These are phyloP conservation scores for Scomberomorus guttatus DNA, from an alignment of 2,797 vertebrate species.

Conservation along the genomic window DNA sequence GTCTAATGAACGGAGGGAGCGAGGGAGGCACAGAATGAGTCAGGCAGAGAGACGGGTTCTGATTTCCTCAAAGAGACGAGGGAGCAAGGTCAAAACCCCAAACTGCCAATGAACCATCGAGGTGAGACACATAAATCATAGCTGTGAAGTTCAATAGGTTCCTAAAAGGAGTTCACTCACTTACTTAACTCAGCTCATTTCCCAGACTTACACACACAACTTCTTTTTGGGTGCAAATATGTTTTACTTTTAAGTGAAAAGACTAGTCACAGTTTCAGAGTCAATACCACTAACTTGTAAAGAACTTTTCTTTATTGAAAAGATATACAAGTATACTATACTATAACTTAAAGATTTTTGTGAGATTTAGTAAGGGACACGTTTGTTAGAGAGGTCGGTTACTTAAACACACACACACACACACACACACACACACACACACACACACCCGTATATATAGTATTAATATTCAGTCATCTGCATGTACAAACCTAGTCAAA, in stretches of 20 bases:
- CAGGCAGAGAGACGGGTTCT: constrained; percentile 40
- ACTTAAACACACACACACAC: too few species aligned
- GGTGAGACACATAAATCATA: constrained; percentile 65
- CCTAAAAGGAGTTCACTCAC: constrained; percentile 40
- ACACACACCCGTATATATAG: background rate
- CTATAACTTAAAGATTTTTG: background rate
- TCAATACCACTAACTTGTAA: background rate
- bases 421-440: too few species aligned
- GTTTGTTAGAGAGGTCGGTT: background rate
- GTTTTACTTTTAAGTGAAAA: background rate
- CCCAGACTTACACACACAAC: background rate
- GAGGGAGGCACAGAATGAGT: constrained; percentile 50
- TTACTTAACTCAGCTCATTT: constrained; percentile 9
- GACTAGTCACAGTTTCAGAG: background rate
- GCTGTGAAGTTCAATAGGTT: constrained; percentile 49
- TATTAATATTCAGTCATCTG: background rate
- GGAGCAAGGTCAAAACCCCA: constrained; percentile 61
- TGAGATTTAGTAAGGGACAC: background rate
- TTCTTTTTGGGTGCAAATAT: background rate
- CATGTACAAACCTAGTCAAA: background rate
- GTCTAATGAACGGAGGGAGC: constrained; percentile 64
- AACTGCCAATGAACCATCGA: constrained; percentile 64
- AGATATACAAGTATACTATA: background rate
- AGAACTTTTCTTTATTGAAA: background rate
- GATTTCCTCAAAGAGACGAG: constrained; percentile 59